Evolutionary conservation across 1,140 invertebrate species (phyloP).

Genomic region (Drosophila simulans): DNA sequence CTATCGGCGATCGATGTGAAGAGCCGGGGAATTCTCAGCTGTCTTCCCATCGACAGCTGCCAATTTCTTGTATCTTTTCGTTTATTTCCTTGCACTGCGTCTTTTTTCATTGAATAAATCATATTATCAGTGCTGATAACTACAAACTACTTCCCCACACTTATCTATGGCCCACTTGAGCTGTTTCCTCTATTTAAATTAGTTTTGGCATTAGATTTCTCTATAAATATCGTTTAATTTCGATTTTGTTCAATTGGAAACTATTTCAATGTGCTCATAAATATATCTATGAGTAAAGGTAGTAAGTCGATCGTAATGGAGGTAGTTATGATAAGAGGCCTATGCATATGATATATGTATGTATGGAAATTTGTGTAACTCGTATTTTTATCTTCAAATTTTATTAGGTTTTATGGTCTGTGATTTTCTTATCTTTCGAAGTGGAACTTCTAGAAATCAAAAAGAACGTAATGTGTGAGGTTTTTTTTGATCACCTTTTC

Average conservation of each 20-base stretch:
- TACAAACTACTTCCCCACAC: constrained; percentile 1
- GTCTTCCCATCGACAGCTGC: constrained; percentile 34
- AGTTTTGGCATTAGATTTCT: background rate
- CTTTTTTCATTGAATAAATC: constrained; percentile 10
- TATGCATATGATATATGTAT: constrained; percentile 5
- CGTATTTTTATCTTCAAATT: constrained; percentile 16
- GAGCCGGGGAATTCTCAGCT: constrained; percentile 35
- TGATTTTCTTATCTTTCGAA: constrained; percentile 26
- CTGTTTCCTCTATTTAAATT: constrained; percentile 5
- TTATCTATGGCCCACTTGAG: constrained; percentile 28
- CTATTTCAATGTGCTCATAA: constrained; percentile 15
- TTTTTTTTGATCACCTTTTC: constrained; percentile 25
- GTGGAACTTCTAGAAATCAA: constrained; percentile 6
- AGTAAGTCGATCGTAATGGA: constrained; percentile 1
- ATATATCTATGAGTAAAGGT: constrained; percentile 13
- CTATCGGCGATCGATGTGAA: constrained; percentile 31
- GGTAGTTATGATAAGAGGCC: constrained; percentile 8
- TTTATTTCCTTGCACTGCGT: constrained; percentile 2
- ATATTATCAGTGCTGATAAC: background rate
- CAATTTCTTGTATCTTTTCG: constrained; percentile 13
- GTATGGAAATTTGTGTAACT: constrained; percentile 18
- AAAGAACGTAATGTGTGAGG: background rate
- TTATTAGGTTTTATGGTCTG: constrained; percentile 25
- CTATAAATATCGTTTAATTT: constrained; percentile 3
- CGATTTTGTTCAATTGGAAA: constrained; percentile 8